Evolutionary conservation across 2,797 vertebrate species (phyloP), one percentile per base, ranked within the genome.

Genomic region (Oryzias dopingdopingensis): DNA sequence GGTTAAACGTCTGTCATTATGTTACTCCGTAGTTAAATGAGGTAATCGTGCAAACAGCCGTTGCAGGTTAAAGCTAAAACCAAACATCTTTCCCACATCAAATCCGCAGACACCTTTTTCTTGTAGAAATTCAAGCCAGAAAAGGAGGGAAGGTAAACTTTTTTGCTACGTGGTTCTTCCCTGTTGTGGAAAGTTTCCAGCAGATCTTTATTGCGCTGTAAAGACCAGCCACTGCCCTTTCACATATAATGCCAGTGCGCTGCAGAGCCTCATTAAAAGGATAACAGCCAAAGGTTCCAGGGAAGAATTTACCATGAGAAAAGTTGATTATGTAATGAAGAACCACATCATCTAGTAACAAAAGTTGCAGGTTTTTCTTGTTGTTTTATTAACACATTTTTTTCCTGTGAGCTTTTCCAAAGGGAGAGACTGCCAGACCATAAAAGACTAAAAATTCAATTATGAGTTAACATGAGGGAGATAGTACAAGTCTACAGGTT

Each of bases 1-100:
- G 87, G 65, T 83, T 80, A 26, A 67, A 72, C 72, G 77, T 88
- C 77, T 76, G 78, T 80, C 78, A 72, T 69, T 53, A 65, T 79
- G 85, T 87, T 86, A 86, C 65, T 86, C 82, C 53, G 43, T 57
- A 23, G 49, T 66, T 65, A 68, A 72, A 78, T 50, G 76, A 81
- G 73, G 73, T 67, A 66, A 84, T 81, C 81, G 79, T 20, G 60
- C 76, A 70, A 77, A 77, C 77, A 69, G 57, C 49, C 57, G 79
- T 75, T 60, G 47, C 58, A 75, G 63, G 77, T 63, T 74, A 77
- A 76, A 62, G 74, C 43, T 10, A 23, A 46, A 55, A 62, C 49
- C n/a, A 46, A 14, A 65, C 74, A 71, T 57, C 59, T 74, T 58
- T 76, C 53, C 41, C 65, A 63, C 65, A 5, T 2, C 57, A 44